Percentiles rank a stretch among this genome's conserved stretches.
These are phyloP conservation scores for Diaperis boleti DNA, from an alignment of 2,888 invertebrate species.

Conservation along the genomic window DNA sequence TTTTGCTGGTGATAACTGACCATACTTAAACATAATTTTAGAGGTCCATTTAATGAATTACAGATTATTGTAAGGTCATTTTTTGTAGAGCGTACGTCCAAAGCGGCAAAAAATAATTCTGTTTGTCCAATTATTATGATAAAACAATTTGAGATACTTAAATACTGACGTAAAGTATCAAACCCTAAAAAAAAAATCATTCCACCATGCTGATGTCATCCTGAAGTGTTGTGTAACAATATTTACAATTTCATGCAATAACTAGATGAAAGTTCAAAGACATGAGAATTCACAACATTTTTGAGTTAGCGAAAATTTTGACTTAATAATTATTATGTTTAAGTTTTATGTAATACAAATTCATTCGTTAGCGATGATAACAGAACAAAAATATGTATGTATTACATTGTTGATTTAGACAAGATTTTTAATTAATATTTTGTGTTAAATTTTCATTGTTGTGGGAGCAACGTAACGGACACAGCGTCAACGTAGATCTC, in stretches of 20 bases:
- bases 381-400: too few relatives aligned
- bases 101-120: constrained; percentile 17
- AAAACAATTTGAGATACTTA: constrained; percentile 20
- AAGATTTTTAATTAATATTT: too few relatives aligned
- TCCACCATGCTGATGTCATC: background rate
- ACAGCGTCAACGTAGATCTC: too few relatives aligned
- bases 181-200: background rate
- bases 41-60: constrained; percentile 20
- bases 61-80: constrained; percentile 27
- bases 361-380: too few relatives aligned
- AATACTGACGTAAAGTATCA: background rate
- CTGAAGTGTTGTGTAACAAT: constrained; percentile 5
- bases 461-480: too few relatives aligned
- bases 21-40: constrained; percentile 24
- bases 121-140: constrained; percentile 26
- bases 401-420: too few relatives aligned
- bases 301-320: too few relatives aligned
- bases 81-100: constrained; percentile 24
- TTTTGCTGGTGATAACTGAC: constrained; percentile 29
- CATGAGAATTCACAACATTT: too few relatives aligned
- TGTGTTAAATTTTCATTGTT: too few relatives aligned
- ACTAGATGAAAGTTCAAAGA: too few relatives aligned
- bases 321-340: too few relatives aligned
- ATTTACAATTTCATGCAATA: background rate
- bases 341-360: too few relatives aligned